These are phyloP conservation scores for Columba guinea DNA, from an alignment of 2,797 vertebrate genomes.

Conservation along the genomic window DNA sequence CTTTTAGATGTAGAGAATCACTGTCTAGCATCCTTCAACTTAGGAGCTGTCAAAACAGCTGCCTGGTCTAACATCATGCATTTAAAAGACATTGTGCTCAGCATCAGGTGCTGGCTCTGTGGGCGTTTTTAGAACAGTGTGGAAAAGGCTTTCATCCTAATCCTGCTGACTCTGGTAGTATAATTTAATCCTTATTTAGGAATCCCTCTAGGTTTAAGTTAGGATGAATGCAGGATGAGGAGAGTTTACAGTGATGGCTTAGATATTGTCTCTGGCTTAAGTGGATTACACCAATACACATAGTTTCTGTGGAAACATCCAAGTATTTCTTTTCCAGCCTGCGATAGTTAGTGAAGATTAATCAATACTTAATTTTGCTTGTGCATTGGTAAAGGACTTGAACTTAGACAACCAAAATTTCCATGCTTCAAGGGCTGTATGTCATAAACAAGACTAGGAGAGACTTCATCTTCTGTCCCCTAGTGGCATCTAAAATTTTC, in stretches of 20 bases:
- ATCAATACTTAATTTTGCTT: neutral
- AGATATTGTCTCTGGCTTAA: neutral
- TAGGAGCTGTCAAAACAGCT: neutral
- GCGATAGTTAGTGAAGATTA: neutral
- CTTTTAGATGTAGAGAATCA: neutral
- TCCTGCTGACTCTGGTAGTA: neutral
- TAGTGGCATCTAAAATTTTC: neutral
- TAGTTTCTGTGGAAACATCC: neutral
- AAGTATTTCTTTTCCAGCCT: neutral
- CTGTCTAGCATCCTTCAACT: neutral
- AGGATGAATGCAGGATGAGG: neutral
- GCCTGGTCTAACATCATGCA: neutral
- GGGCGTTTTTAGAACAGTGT: neutral
- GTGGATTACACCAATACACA: neutral
- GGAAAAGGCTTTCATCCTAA: neutral
- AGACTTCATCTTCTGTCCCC: neutral
- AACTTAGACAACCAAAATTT: neutral
- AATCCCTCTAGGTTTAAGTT: neutral
- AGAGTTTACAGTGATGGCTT: neutral
- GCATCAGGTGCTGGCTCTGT: neutral
- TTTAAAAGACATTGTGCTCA: neutral
- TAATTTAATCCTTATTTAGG: neutral
- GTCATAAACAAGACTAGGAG: neutral
- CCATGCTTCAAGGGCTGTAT: neutral
- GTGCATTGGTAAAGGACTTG: neutral